Base-by-base conservation (phyloP, 1,140 invertebrate genomes). In the Kradibia gibbosae region DNA sequence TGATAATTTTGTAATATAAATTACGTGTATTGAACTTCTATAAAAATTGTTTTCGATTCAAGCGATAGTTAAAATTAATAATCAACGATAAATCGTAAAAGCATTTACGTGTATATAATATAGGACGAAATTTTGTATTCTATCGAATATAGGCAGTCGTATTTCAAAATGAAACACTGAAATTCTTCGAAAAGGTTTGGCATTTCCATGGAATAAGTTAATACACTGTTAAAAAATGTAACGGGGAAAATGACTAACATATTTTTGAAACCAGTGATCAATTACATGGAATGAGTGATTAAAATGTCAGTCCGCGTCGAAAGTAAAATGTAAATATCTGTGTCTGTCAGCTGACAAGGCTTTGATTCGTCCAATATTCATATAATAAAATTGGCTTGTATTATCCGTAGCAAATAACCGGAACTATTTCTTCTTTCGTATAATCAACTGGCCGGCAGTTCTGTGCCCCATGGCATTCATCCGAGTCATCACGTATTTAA, bases 401-500 rank as follows among this genome's bases (percentile, higher is more conserved):
- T 62, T 62, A 34, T 62, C 20, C 31, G 13, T 7, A 20, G 15
- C 22, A 8, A n/a, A 7, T 8, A 17, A 3, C 17, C 17, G 34
- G n/a, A 36, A 39, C 34, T 4, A 39, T 67, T 36, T 39, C 34
- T 22, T 20, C 13, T 67, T 20, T 22, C 60, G 60, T 65, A 65
- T 65, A 36, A 20, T 25, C 15, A 0, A 31, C 57, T 0, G 67
- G 3, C 42, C n/a, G 67, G 2, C 36, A n/a, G 28, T n/a, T 31
- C n/a, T 25, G 31, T 25, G 42, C 50, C 42, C 13, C 17, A 15
- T 34, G 17, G 48, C 48, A 20, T 55, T 53, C 25, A 55, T 73
- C 25, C 17, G 42, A 53, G 45, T 53, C 73, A 84, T 82, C 83
- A 60, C 83, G 74, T 81, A 81, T 84, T 84, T 84, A 84, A 84